Evolutionary conservation across 2,888 invertebrate species (phyloP), one percentile per base, ranked within the genome.

Genomic region (Elysia crispata): DNA sequence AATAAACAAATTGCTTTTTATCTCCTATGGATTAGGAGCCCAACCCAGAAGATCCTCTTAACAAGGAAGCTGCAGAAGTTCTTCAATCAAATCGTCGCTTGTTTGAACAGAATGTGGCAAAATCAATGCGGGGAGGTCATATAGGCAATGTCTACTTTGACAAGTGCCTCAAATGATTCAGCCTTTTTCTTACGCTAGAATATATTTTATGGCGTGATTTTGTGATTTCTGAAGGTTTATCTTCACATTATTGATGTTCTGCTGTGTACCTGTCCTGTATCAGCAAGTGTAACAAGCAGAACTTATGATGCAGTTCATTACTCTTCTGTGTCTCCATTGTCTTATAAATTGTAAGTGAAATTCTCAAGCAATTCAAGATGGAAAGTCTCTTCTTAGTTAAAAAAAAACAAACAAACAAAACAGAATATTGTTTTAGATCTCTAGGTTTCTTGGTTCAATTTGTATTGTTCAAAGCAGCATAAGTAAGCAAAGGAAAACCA

Each of bases 21-120:
- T 33, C 20, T 3, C n/a, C 18, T 5, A 33, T 50, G 18, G 75
- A 60, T 57, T 76, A 81, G 97, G 99, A 99, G 93, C 99, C 98
- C 72, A 99, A 99, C 93, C 98, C 98, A 1, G 98, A 99, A 93
- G 99, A 99, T 94, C 99, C 98, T 15, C 93, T 99, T 86, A 99
- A 99, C 93, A 98, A 98, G 93, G 98, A 99, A 93, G 98, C 98
- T 20, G 98, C 99, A 1, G 98, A 98, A 92, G 97, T 98, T 81
- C 94, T 99, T 85, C 97, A 98, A 91, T 97, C 95, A 92, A 98
- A 98, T 93, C 94, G 97, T 91, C 94, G 97, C 50, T 93, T 97
- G 84, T 99, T 99, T 92, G 98, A 98, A 93, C 97, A 97, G 90
- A 98, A 98, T 92, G 98, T 98, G 79, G 95, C 96, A 87, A 96